Percentiles rank a stretch among this genome's conserved stretches.
Conservation (phyloP, 2,113 vertebrate genomes). For the Gopherus flavomarginatus region DNA sequence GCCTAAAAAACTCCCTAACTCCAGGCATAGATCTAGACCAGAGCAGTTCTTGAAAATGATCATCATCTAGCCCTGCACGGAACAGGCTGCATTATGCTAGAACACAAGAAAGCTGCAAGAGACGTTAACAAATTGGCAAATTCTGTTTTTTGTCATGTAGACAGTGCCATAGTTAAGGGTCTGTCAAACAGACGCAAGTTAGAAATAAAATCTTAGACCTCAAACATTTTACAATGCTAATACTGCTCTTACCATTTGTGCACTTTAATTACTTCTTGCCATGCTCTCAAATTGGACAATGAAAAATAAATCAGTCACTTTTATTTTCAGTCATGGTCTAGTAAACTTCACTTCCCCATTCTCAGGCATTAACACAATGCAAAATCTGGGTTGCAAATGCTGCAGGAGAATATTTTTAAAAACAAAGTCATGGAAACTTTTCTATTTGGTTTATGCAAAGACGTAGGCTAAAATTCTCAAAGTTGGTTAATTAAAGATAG, state of each 20-base stretch:
- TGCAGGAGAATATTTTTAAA: not conserved
- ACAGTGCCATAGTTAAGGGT: not conserved
- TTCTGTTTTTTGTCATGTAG: not conserved
- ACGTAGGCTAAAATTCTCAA: not conserved
- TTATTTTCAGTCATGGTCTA: not conserved
- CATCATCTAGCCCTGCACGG: not conserved
- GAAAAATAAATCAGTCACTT: not conserved
- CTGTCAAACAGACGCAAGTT: not conserved
- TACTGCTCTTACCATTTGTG: not conserved
- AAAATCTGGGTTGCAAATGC: not conserved
- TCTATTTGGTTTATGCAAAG: not conserved
- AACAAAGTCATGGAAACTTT: not conserved
- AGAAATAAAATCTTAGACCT: not conserved
- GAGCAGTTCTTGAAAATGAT: not conserved
- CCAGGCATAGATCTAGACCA: accelerated
- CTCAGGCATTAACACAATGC: not conserved
- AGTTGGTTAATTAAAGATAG: not conserved
- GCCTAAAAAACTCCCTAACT: not conserved
- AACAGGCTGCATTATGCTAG: not conserved
- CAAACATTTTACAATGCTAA: not conserved
- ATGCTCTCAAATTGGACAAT: not conserved
- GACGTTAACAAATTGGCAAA: constrained; percentile 8
- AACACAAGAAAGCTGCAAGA: constrained; percentile 48
- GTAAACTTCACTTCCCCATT: not conserved
- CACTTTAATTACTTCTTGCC: not conserved